Evolutionary conservation across 2,888 invertebrate genomes (phyloP).

Genomic region (Hyposoter didymator): DNA sequence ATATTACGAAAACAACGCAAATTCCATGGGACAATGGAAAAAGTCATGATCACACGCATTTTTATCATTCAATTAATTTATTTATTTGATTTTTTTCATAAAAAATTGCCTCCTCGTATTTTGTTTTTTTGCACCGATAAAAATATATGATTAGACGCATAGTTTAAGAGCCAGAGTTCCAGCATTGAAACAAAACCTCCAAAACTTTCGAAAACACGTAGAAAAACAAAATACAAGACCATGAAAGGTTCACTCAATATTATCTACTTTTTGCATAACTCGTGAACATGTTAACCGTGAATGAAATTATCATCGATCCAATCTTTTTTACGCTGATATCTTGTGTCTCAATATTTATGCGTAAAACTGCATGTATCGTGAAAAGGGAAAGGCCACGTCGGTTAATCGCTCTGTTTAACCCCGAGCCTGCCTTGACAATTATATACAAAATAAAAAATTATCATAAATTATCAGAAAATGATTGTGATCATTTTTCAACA

Average conservation of each 20-base stretch:
- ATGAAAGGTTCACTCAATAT: neutral
- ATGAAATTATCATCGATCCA: constrained; percentile 44
- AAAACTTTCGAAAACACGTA: constrained; percentile 23
- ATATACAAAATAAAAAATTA: constrained; percentile 6
- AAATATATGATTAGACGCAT: neutral
- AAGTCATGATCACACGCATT: neutral
- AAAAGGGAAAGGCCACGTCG: constrained; percentile 47
- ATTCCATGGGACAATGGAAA: neutral
- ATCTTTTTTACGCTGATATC: constrained; percentile 5
- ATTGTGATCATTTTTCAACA: constrained; percentile 21
- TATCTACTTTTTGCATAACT: constrained; percentile 28
- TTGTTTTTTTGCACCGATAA: neutral
- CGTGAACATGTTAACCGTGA: constrained; percentile 46
- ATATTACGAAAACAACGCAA: neutral
- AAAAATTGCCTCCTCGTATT: neutral
- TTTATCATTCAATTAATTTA: neutral
- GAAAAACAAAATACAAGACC: neutral
- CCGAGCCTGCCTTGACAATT: constrained; percentile 15
- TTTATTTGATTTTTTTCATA: neutral
- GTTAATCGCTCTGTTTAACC: constrained; percentile 57
- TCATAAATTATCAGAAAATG: constrained; percentile 16
- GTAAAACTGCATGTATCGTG: constrained; percentile 21
- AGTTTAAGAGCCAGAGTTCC: neutral
- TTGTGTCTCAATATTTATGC: constrained; percentile 27
- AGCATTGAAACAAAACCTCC: neutral